Evolutionary conservation across 1,140 invertebrate genomes (phyloP), one percentile per base, ranked within the genome.

Genomic region (Stratiolaelaps scimitus): DNA sequence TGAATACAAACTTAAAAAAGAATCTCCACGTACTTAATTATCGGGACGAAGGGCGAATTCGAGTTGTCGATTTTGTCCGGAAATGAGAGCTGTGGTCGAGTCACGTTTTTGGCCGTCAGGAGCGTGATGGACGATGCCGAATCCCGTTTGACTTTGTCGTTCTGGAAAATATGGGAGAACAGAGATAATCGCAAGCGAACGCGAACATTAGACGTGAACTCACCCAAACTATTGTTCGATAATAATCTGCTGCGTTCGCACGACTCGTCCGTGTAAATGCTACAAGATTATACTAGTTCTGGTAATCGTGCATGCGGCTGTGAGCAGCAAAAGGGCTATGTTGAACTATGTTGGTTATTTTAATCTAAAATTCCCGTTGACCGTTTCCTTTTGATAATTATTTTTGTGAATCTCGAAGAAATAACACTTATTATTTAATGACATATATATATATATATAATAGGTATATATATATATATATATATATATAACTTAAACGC

Each of bases 41-140:
- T 81, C 0, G 92, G 92, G 53, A 84, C 76, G 82, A 92, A 96
- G 19, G 86, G 81, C 19, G 82, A 80, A 56, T 70, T 45, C 23
- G 77, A 82, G 72, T 95, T 95, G 73, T 93, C 87, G 44, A 94
- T 82, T 71, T 86, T 84, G 69, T 89, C 85, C 73, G 85, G 85
- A 71, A 95, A 96, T 64, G 78, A 82, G 43, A 85, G 73, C 75
- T 95, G 92, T 0, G 92, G 90, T 68, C 87, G 81, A 44, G 83
- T 78, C 67, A 89, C 83, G 73, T 87, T 85, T 72, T 84, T 84
- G 1, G 83, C 84, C 13, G 83, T 81, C 23, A 89, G 76, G 29
- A 90, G 78, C 69, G 80, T 78, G 65, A 84, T 78, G 6, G 78
- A 72, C 40, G 74, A 70, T 1, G 70, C 34, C 1, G 53, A 60